These are phyloP conservation scores for Adineta ricciae DNA, from an alignment of 2,888 invertebrate genomes.

Conservation along the genomic window DNA sequence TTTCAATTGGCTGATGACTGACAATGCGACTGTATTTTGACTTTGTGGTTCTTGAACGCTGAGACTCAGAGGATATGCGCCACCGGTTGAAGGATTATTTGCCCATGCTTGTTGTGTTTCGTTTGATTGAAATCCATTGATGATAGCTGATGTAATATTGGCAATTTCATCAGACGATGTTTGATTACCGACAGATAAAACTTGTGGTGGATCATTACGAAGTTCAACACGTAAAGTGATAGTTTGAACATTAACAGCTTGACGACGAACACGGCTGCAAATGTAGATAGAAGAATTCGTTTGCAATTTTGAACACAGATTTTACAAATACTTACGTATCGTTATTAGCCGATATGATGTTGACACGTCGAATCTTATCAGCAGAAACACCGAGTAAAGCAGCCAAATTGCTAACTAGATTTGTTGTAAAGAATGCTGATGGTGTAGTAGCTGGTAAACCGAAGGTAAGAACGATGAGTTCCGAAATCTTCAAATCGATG, in stretches of 20 bases:
- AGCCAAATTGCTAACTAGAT: conserved; percentile 27
- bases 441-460: conserved; percentile 10
- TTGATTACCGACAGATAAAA: neutral
- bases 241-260: neutral
- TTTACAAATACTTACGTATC: neutral
- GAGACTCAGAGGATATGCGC: neutral
- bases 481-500: conserved; percentile 27
- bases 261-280: neutral
- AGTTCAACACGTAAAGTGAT: conserved; percentile 4
- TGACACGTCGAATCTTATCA: conserved; percentile 24
- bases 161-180: neutral
- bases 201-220: conserved; percentile 11
- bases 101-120: neutral
- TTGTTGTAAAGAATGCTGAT: conserved; percentile 13
- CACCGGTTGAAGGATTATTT: no score
- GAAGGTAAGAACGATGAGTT: conserved; percentile 23
- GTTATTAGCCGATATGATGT: conserved; percentile 22
- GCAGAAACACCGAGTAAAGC: conserved; percentile 15
- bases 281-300: neutral
- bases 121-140: neutral
- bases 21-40: neutral
- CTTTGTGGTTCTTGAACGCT: neutral
- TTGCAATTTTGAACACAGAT: neutral
- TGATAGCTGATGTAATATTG: neutral
- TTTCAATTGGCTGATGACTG: conserved; percentile 8